phyloP scores from a whole-genome alignment of 2,888 invertebrate genomes.

The Ochropacha duplaris region DNA sequence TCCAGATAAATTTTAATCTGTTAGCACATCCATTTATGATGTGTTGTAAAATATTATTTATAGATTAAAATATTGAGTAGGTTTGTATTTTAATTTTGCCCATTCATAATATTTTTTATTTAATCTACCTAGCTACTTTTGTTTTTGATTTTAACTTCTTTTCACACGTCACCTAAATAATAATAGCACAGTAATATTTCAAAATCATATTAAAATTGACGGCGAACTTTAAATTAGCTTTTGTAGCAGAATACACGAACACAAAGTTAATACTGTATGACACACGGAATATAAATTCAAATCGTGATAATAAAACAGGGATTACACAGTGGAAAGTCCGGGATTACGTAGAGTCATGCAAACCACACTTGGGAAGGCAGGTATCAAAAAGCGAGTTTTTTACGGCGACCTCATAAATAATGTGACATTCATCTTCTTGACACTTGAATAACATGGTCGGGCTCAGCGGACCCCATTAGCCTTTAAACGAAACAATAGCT shows the following conservation, averaged over 20 bases:
- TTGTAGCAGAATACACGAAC: constrained; percentile 16
- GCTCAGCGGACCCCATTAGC: constrained; percentile 68
- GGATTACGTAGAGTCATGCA: constrained; percentile 45
- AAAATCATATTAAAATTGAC: too few relatives aligned
- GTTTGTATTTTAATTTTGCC: too few relatives aligned
- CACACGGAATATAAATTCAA: constrained; percentile 37
- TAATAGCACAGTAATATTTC: too few relatives aligned
- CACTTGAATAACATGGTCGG: constrained; percentile 70
- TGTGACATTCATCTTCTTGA: constrained; percentile 75
- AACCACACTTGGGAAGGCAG: constrained; percentile 31
- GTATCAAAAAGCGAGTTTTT: constrained; percentile 56
- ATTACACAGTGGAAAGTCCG: constrained; percentile 35
- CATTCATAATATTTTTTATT: too few relatives aligned
- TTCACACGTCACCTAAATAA: background rate
- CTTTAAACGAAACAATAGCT: constrained; percentile 71
- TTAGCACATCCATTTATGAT: background rate
- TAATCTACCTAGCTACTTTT: too few relatives aligned
- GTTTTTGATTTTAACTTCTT: too few relatives aligned
- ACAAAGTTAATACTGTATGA: constrained; percentile 33
- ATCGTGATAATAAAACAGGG: constrained; percentile 37
- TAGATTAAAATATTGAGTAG: background rate
- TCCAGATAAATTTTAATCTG: background rate
- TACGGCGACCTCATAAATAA: constrained; percentile 67
- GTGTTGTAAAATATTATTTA: background rate
- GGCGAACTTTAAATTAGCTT: background rate